Evolutionary conservation across 1,140 invertebrate species (phyloP), one percentile per base, ranked within the genome.

Genomic region (Tetranychus urticae): DNA sequence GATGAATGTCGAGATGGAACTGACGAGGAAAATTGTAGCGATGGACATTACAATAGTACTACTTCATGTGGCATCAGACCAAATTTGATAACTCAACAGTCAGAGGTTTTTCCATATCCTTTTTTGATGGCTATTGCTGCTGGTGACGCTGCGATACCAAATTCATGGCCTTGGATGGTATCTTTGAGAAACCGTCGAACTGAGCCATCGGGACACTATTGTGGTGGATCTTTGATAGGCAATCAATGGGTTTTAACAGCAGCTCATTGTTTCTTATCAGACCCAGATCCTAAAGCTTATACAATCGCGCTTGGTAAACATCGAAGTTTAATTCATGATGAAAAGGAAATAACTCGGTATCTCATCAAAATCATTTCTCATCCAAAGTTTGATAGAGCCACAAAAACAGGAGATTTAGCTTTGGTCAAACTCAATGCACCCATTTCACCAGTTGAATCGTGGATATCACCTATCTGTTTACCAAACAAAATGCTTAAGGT

Each of bases 1-100:
- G 85, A 92, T 71, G 86, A 94, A 69, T 96, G 91, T 72, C 85
- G 83, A 37, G 91, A 97, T 71, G 85, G 86, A 39, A 86, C 84
- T 0, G 88, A 92, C 70, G 78, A 79, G 68, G 57, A 64, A 12
- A 64, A 73, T 61, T 67, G 66, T 56, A 48, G 39, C 4, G 4
- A 36, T 50, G n/a, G 34, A 13, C 34, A 34, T 14, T 31, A 33
- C 10, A 33, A 35, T 42, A 47, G 39, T 34, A 14, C 13, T 34
- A 14, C 13, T 23, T 13, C 7, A 10, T 7, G 3, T 59, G 55
- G 23, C 5, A 56, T 31, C 14, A 13, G 23, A n/a, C 31, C n/a
- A 13, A 23, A 6, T 60, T 3, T 14, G 33, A 60, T 33, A 6
- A 31, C 33, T 8, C n/a, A 10, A 33, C 5, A 2, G 12, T n/a